Evolutionary conservation across 2,113 vertebrate genomes (phyloP), one percentile per base, ranked within the genome.

Genomic region (Pionites leucogaster): DNA sequence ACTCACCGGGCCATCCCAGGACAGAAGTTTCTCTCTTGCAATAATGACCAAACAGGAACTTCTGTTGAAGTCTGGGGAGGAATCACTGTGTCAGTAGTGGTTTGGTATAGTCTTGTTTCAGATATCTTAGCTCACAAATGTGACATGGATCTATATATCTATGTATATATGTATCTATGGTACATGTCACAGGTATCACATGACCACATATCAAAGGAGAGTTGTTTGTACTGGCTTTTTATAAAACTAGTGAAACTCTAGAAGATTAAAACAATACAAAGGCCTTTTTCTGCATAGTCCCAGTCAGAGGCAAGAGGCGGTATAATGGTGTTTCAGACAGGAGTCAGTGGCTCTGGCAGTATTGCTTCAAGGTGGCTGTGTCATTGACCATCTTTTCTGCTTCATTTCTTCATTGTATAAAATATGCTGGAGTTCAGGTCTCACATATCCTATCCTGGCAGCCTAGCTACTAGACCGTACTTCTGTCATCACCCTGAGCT

Each of bases 61-160:
- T 93, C 47, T 57, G 2, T 19, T 76, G 76, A 86, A 82, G 63
- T 76, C 64, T 7, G 11, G 10, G 14, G 17, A 1, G 17, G 13
- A 80, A 82, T 76, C 68, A 47, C 76, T 31, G 35, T 93, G 65
- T 90, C 86, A 86, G 10, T 84, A 44, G 9, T 39, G 57, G 31
- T 88, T 93, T 95, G 81, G 76, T 90, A 91, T 65, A 49, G 59
- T 71, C 93, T 91, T 82, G 42, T 52, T 92, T 90, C 77, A 70
- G 82, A 31, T 84, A 71, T n/a, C 80, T 69, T 79, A 57, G 39
- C 52, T 93, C 49, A 52, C 57, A 82, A 52, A 76, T 75, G 9
- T 59, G 84, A 82, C 33, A 59, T 10, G 9, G 15, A 59, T 35
- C 13, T 23, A 15, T n/a, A 10, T 35, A 35, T 59, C 9, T 23